Evolutionary conservation across 1,140 invertebrate genomes (phyloP), one percentile per base, ranked within the genome.

Genomic region (Drosophila nigromelanica): DNA sequence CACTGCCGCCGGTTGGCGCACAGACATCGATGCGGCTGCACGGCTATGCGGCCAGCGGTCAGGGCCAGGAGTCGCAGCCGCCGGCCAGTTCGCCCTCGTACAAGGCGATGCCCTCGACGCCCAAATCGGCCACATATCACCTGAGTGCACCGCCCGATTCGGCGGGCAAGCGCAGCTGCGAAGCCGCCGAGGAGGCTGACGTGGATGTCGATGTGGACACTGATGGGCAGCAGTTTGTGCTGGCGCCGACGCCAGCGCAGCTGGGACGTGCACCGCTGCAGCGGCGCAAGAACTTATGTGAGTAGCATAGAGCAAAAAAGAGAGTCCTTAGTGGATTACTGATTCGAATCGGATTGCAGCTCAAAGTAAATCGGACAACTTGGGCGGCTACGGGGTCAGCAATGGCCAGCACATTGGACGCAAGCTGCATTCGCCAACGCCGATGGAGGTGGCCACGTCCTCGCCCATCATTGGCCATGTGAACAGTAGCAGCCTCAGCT

Each of bases 181-280:
- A 48, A 40, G 24, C 58, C 8, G 63, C 27, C 4, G 60, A 66
- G 4, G 64, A 60, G 50, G 74, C 55, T n/a, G 77, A 80, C 35
- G 77, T 45, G 76, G 58, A 92, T 85, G 80, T 92, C 55, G 94
- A 93, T 61, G 92, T 93, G 72, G 89, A 92, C 61, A 92, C 92
- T 8, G 93, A 89, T 76, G 93, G 92, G 39, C 93, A 93, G 78
- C 92, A 93, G 56, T 98, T 98, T 92, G 95, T 97, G 68, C 92
- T 98, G 48, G 97, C 97, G 12, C 98, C 98, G 1, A 98, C 98
- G 3, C 98, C 98, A 3, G 98, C 97, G 6, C 97, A 98, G 92
- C 93, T 98, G 68, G 97, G 97, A 48, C 95, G 95, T 80, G 97
- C 97, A 18, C 97, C 97, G 7, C 91, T 97, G 40, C 97, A 98